Evolutionary conservation across 2,888 invertebrate genomes (phyloP), one percentile per base, ranked within the genome.

Genomic region (Archips crataeganus): DNA sequence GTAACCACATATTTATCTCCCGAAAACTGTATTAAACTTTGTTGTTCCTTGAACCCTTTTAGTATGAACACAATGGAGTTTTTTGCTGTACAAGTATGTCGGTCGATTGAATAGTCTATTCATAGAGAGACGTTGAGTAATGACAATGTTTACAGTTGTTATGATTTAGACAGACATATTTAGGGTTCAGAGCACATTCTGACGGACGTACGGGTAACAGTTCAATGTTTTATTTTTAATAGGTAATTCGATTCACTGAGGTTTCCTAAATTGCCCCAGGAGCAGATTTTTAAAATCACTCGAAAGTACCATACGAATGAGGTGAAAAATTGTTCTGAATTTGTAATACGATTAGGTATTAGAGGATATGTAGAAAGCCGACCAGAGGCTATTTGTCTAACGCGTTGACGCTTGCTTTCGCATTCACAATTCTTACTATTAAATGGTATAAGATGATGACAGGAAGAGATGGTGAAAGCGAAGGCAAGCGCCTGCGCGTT

Each of bases 81-180:
- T 13, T 45, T 72, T 45, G 13, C 59, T 60, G 13, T 54, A 66
- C 34, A 65, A 23, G n/a, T 42, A 11, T 61, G 8, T 23, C 32
- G 47, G 34, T 64, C 3, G 62, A 47, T 60, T 67, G 62, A 62
- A 72, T 47, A 54, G 45, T 42, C 67, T 36, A 61, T 71, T 67
- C 66, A 54, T n/a, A 66, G 49, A 15, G 5, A 9, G 67, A 72
- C 71, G 67, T 72, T 72, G 71, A 72, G 23, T 72, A 67, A 72
- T 72, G 61, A 32, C 39, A 23, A 36, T n/a, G 51, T 51, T 65
- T 34, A 51, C 34, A 49, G 36, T 36, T 10, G 23, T 65, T 51
- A 54, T 51, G 49, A 49, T 49, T 49, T 64, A 13, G 45, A 34
- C 49, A 62, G 6, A 62, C 45, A 62, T 62, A 45, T 42, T 62